A percentile compares a stretch with the other conserved stretches of the same genome.
Conservation (phyloP, 2,888 invertebrate species). For the Xylota sylvarum region DNA sequence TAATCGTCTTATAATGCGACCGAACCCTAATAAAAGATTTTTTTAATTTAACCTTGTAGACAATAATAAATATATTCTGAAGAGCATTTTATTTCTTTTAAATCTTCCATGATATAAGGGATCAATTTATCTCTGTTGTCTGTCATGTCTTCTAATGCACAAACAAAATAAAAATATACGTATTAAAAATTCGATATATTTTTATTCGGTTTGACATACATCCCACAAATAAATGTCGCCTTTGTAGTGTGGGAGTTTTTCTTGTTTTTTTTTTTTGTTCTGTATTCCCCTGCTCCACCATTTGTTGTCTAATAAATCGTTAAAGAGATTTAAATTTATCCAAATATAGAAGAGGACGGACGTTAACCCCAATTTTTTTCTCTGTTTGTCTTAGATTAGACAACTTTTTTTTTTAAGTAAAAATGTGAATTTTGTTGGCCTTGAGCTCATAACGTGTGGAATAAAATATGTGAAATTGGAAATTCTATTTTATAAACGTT, state of each 20-base stretch:
- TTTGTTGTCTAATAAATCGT: conserved; percentile 21
- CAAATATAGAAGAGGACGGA: conserved; percentile 27
- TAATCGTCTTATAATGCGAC: no score
- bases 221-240: conserved; percentile 7
- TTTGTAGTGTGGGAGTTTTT: conserved; percentile 4
- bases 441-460: neutral
- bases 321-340: neutral
- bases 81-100: neutral
- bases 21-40: no score
- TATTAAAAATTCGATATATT: neutral
- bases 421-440: neutral
- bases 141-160: conserved; percentile 2
- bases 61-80: neutral
- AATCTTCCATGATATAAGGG: neutral
- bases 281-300: neutral
- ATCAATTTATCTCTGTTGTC: neutral
- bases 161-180: neutral
- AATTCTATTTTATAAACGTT: neutral
- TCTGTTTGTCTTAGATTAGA: conserved; percentile 10
- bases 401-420: neutral
- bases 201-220: neutral
- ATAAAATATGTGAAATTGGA: neutral
- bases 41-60: neutral
- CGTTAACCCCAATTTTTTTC: conserved; percentile 8
- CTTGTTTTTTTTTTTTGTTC: neutral